Conservation (phyloP, 2,797 vertebrate genomes). For the Staurois parvus region DNA sequence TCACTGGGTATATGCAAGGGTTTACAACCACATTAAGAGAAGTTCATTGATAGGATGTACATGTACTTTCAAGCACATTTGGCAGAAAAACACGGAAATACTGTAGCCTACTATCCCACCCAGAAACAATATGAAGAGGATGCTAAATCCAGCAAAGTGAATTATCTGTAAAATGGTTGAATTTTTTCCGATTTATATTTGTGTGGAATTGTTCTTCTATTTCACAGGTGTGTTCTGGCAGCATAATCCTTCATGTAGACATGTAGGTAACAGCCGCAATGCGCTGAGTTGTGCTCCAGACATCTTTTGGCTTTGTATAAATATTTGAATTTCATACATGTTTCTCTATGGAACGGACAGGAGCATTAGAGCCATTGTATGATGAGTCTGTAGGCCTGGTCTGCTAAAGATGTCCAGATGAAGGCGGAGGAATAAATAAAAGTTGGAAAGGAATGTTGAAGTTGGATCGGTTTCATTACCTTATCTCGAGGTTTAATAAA, state of each 20-base stretch:
- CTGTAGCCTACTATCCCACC: no score
- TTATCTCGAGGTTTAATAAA: neutral
- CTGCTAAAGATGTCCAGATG: no score
- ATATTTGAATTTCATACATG: neutral
- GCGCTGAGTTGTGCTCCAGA: neutral
- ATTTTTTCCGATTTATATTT: neutral
- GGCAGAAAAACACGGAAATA: no score
- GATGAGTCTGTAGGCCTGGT: neutral
- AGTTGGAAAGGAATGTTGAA: neutral
- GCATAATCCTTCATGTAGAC: neutral
- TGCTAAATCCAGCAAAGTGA: no score
- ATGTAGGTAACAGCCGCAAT: neutral
- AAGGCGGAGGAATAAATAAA: neutral
- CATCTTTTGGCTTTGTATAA: neutral
- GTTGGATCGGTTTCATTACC: neutral
- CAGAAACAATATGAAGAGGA: no score
- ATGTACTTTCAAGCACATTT: no score
- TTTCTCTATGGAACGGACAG: neutral
- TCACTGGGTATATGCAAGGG: no score
- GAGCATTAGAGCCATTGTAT: neutral
- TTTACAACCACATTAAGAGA: no score
- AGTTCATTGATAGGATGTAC: no score
- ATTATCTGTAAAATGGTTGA: no score
- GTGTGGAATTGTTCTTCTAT: neutral
- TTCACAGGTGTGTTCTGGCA: neutral